A percentile compares a stretch with the other conserved stretches of the same genome.
Evolutionary conservation across 2,888 invertebrate genomes (phyloP).

Genomic region (Scaptomyza polygonia): DNA sequence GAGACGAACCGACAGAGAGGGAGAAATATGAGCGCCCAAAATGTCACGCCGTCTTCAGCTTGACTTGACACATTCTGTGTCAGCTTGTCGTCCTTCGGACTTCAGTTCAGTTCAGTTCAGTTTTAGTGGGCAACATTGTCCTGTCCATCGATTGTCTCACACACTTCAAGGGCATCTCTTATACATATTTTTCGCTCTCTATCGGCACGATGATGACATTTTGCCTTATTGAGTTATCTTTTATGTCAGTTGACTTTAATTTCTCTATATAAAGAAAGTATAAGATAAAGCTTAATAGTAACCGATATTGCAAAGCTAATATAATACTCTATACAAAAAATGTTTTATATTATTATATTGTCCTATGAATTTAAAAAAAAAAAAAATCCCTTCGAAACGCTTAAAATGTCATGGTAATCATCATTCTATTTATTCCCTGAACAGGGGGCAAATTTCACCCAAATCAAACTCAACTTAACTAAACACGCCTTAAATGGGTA

Average conservation of each 20-base stretch:
- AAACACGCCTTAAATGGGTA: constrained; percentile 76
- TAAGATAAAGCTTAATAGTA: not conserved
- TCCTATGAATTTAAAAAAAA: too few relatives aligned
- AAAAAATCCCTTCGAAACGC: constrained; percentile 4
- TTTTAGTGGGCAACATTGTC: constrained; percentile 9
- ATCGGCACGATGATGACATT: not conserved
- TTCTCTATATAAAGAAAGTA: not conserved
- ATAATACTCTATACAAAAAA: too few relatives aligned
- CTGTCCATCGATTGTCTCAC: constrained; percentile 7
- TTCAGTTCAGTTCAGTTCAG: constrained; percentile 6
- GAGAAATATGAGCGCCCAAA: constrained; percentile 28
- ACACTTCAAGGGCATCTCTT: constrained; percentile 8
- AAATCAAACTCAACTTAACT: constrained; percentile 75
- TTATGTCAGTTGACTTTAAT: not conserved
- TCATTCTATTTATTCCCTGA: constrained; percentile 21
- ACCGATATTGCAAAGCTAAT: not conserved
- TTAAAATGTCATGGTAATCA: constrained; percentile 34
- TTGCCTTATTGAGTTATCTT: constrained; percentile 1
- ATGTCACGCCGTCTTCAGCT: constrained; percentile 62
- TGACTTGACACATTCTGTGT: constrained; percentile 60
- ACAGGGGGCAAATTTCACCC: constrained; percentile 39
- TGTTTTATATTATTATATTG: too few relatives aligned
- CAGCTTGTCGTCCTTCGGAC: constrained; percentile 34
- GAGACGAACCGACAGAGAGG: not conserved
- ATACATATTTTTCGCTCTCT: constrained; percentile 16